A percentile compares a stretch with the other conserved stretches of the same genome.
Evolutionary conservation across 2,888 invertebrate species (phyloP).

Genomic region (Polyommatus icarus): DNA sequence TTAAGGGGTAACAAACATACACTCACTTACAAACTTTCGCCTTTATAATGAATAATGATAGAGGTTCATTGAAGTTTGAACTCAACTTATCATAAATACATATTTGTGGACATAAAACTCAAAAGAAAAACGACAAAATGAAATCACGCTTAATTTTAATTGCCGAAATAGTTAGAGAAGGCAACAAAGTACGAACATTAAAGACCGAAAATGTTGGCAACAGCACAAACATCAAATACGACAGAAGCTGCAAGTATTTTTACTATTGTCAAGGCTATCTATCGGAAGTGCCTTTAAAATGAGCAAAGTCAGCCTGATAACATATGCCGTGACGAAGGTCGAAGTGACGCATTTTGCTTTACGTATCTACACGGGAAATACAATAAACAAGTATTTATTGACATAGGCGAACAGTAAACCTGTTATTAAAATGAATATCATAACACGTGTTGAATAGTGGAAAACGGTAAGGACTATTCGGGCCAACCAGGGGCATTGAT

Average conservation of each 20-base stretch:
- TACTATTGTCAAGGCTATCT: slow-evolving; percentile 2
- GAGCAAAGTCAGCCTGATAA: slow-evolving; percentile 4
- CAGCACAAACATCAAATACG: background rate
- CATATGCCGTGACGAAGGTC: background rate
- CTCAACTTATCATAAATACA: too few species aligned
- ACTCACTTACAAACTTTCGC: too few species aligned
- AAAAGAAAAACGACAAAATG: too few species aligned
- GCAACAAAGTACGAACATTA: background rate
- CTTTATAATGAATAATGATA: too few species aligned
- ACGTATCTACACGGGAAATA: background rate
- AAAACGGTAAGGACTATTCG: background rate
- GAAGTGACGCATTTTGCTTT: background rate
- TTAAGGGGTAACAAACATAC: too few species aligned
- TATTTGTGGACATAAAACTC: too few species aligned
- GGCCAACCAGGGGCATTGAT: background rate
- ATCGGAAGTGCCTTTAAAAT: background rate
- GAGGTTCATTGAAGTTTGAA: too few species aligned
- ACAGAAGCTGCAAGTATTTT: background rate
- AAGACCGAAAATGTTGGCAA: background rate
- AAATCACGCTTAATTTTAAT: too few species aligned
- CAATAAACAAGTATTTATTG: background rate
- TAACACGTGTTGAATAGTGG: background rate
- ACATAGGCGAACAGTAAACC: background rate
- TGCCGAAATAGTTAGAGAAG: too few species aligned
- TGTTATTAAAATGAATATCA: background rate